Base-by-base conservation (phyloP, 2,113 vertebrate genomes). In the Nibea albiflora region DNA sequence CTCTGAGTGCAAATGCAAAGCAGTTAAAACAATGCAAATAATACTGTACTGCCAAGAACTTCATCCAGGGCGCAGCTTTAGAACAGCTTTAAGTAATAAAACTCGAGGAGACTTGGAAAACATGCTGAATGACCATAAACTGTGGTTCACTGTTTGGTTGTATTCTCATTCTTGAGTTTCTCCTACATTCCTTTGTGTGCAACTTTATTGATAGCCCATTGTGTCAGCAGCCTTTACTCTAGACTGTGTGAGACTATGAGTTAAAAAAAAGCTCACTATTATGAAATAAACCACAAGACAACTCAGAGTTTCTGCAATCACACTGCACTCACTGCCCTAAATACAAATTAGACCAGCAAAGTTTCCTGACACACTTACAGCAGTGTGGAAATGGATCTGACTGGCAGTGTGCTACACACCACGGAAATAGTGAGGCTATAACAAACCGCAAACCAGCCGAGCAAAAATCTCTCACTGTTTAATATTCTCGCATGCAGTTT, bases 341-440 rank as follows among this genome's bases (percentile, higher is more conserved):
- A 78, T 87, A 84, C 70, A 89, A 73, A 81, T 81, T 4, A 81
- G 70, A 75, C 4, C 26, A 24, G 65, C 66, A 57, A 87, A 90
- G 77, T 90, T 91, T 88, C 89, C 90, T 88, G 86, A 91, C 74
- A 84, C 72, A 87, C 63, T 81, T 66, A 73, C 12, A 68, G 65
- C 49, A 2, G 54, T 12, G 80, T 76, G 84, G 83, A 56, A 76
- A 80, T 52, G 52, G 58, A 86, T 73, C 17, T 72, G 72, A 64
- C 39, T 80, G 74, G 61, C 53, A 78, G 70, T 2, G 39, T 0
- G 46, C 35, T 8, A 66, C 61, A 24, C 71, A 71, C 84, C 68
- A 50, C 50, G 70, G 83, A 90, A 91, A 84, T 22, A 86, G 10
- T 86, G 73, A 64, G 61, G 3, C 81, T 31, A n/a, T 22, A 11